A percentile compares a stretch with the other conserved stretches of the same genome.
phyloP scores from a whole-genome alignment of 2,113 vertebrate species.

The Astur gentilis region DNA sequence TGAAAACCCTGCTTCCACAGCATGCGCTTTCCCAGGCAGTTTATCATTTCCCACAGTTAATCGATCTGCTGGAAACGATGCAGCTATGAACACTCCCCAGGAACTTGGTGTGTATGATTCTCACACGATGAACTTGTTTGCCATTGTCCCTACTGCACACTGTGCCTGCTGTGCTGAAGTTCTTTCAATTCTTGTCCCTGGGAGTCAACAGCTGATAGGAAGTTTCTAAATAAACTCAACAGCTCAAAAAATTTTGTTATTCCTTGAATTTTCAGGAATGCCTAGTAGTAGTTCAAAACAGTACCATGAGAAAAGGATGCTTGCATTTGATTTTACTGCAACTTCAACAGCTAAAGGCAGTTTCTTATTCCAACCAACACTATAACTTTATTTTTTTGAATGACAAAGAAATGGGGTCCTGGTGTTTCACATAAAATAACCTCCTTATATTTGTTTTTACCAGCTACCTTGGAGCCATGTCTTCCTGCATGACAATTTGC shows the following conservation, averaged over 20 bases:
- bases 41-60: slow-evolving; percentile 25
- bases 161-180: neutral
- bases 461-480: neutral
- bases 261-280: neutral
- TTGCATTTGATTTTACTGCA: neutral
- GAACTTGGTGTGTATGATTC: neutral
- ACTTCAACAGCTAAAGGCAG: neutral
- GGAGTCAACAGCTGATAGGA: neutral
- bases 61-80: neutral
- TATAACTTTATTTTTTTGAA: neutral
- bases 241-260: neutral
- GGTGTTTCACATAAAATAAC: neutral
- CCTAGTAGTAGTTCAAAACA: neutral
- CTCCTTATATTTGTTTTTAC: neutral
- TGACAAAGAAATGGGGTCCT: neutral
- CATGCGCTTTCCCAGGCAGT: neutral
- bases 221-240: neutral
- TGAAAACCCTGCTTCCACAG: neutral
- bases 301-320: neutral
- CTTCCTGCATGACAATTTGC: neutral
- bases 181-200: neutral
- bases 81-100: neutral
- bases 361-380: neutral
- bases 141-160: neutral
- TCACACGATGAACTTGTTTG: slow-evolving; percentile 10